Conservation (phyloP, 1,140 invertebrate species). For the Lamellibrachia luymesi region DNA sequence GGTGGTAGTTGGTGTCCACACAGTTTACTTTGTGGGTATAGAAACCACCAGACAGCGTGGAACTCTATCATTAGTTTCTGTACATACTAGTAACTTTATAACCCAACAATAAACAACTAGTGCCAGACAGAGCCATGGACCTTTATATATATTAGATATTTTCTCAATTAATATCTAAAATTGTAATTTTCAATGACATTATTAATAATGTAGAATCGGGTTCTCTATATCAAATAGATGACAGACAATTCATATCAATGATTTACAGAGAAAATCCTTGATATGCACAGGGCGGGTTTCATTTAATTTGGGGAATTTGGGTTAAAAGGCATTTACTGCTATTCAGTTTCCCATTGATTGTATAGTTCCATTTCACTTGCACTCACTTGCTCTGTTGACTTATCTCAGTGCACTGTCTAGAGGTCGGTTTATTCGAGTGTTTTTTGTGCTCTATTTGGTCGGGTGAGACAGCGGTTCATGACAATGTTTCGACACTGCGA, state of each 20-base stretch:
- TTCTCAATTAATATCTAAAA: neutral
- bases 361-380: neutral
- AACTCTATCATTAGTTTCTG: neutral
- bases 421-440: too few species aligned
- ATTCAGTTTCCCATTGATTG: neutral
- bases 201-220: too few species aligned
- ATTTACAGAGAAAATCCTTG: neutral
- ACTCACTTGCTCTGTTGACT: neutral
- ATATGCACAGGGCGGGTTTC: neutral
- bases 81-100: neutral
- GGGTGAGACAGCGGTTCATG: too few species aligned
- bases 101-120: neutral
- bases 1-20: neutral
- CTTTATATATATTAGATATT: neutral
- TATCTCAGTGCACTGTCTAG: too few species aligned
- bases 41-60: neutral
- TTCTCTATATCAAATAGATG: too few species aligned
- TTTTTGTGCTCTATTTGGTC: too few species aligned
- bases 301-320: neutral
- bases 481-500: too few species aligned
- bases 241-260: neutral
- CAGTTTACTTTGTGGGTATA: neutral
- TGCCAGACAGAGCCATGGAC: neutral
- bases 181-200: neutral
- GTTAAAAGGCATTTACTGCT: neutral